Conservation (phyloP, 2,113 vertebrate genomes). For the Monarcha castaneiventris region DNA sequence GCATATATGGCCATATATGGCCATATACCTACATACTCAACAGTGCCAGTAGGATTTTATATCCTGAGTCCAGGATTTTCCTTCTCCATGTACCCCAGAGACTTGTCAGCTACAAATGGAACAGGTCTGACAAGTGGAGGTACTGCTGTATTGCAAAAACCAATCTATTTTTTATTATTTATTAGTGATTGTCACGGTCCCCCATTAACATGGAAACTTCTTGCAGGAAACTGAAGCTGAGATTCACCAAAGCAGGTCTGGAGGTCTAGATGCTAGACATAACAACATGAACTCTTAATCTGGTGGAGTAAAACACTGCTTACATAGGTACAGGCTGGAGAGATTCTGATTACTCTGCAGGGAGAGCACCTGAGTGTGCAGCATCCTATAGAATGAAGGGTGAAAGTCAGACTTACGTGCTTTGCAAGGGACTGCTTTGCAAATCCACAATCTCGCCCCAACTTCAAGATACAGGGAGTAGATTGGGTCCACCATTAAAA, state of each 20-base stretch:
- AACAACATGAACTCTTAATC: background rate
- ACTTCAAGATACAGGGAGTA: background rate
- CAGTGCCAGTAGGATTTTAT: background rate
- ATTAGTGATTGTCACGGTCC: background rate
- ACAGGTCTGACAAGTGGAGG: background rate
- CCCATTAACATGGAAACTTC: background rate
- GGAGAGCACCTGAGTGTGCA: background rate
- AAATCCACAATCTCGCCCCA: background rate
- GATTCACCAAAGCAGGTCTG: background rate
- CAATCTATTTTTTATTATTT: background rate
- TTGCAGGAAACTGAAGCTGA: background rate
- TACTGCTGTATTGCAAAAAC: background rate
- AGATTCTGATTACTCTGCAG: background rate
- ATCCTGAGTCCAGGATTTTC: background rate
- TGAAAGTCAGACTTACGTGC: background rate
- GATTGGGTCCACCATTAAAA: background rate
- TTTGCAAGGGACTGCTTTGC: background rate
- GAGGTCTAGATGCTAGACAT: background rate
- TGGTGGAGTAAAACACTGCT: background rate
- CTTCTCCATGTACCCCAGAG: background rate
- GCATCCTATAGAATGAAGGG: background rate
- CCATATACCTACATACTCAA: background rate
- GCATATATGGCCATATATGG: too few relatives aligned
- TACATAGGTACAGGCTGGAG: background rate
- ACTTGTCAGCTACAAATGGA: background rate